A percentile compares a stretch with the other conserved stretches of the same genome.
Conservation (phyloP, 2,113 vertebrate species). For the Serinus canaria region DNA sequence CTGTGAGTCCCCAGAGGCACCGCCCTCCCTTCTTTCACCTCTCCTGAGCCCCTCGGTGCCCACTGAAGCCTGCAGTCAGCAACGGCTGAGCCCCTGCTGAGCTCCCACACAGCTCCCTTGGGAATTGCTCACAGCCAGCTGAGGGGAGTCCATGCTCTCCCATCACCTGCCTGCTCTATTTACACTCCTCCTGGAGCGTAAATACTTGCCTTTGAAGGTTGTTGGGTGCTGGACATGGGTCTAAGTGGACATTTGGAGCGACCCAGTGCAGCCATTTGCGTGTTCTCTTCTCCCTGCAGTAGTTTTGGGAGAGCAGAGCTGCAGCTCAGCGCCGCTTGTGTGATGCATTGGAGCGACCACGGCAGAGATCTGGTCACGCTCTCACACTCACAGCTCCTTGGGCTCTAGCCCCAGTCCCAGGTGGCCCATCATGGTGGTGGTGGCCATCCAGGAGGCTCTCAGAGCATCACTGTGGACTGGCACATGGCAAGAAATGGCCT, state of each 20-base stretch:
- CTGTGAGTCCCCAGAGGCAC: background rate
- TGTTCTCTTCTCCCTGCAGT: background rate
- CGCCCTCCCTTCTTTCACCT: background rate
- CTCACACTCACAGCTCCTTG: rapidly evolving
- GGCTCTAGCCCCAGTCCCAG: background rate
- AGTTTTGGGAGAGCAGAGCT: background rate
- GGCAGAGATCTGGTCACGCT: rapidly evolving
- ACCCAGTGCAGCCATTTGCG: background rate
- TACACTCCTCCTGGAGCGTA: background rate
- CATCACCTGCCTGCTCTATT: background rate
- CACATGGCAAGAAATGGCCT: rapidly evolving
- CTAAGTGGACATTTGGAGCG: background rate
- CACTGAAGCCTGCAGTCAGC: background rate
- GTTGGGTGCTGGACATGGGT: background rate
- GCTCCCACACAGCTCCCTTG: rapidly evolving
- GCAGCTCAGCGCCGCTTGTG: background rate
- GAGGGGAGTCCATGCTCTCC: rapidly evolving
- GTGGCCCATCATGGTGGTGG: background rate
- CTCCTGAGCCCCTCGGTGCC: background rate
- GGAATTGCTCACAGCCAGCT: background rate
- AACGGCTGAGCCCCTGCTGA: rapidly evolving
- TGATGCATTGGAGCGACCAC: rapidly evolving
- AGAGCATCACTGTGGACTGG: background rate
- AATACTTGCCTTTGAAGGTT: background rate
- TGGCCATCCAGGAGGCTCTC: background rate